Conservation (phyloP, 2,113 vertebrate genomes). For the Gopherus flavomarginatus region DNA sequence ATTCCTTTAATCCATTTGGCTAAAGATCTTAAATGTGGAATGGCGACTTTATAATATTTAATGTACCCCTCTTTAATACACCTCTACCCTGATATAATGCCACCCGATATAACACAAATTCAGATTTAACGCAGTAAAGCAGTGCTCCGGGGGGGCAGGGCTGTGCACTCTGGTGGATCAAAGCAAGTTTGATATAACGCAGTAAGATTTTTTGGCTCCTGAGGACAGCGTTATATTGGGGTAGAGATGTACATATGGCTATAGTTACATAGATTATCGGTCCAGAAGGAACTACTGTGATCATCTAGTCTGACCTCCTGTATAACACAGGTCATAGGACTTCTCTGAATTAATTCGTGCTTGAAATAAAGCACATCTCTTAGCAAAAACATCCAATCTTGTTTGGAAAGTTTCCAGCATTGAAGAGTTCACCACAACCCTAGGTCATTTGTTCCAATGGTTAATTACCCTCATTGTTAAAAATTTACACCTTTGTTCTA, state of each 20-base stretch:
- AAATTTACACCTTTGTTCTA: not conserved
- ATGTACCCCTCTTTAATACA: not conserved
- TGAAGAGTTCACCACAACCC: not conserved
- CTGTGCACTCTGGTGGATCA: too few relatives aligned
- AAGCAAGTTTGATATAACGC: too few relatives aligned
- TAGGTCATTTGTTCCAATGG: not conserved
- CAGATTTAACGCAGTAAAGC: too few relatives aligned
- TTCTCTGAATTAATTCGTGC: not conserved
- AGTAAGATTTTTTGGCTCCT: too few relatives aligned
- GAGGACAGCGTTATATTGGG: too few relatives aligned
- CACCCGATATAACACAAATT: too few relatives aligned
- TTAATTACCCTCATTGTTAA: not conserved
- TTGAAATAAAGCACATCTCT: not conserved
- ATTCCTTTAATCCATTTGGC: not conserved
- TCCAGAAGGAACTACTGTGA: not conserved
- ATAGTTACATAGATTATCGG: not conserved
- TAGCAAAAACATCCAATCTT: not conserved
- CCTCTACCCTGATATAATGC: too few relatives aligned
- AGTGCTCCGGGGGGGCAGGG: too few relatives aligned
- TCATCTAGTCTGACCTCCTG: not conserved
- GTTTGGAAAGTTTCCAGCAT: not conserved
- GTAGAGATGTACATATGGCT: not conserved
- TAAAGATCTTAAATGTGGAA: not conserved
- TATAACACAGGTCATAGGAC: not conserved
- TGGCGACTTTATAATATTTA: not conserved